Conservation (phyloP, 35 echinoderm and acorn worm species). For the Holothuria glaberrima region DNA sequence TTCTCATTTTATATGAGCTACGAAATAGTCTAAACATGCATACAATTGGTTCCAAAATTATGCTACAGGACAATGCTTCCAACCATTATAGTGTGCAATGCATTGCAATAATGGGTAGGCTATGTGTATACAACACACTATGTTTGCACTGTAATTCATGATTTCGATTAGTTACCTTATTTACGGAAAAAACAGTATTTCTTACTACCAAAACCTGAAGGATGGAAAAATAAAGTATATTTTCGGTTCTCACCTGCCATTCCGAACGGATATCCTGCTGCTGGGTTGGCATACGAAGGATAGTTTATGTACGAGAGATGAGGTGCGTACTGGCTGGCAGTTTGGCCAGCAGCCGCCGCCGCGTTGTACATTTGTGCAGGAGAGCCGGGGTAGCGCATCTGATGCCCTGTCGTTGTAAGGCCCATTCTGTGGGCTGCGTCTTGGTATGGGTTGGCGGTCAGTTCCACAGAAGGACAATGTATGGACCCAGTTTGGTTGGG, state of each 20-base stretch:
- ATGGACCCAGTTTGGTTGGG: slow-evolving; percentile 47
- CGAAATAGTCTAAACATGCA: no score
- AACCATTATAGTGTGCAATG: no score
- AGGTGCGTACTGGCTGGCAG: slow-evolving; percentile 40
- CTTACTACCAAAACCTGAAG: no score
- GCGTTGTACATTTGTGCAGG: slow-evolving; percentile 59
- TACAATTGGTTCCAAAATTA: no score
- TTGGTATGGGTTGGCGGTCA: slow-evolving; percentile 54
- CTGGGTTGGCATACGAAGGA: slow-evolving; percentile 49
- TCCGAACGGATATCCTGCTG: slow-evolving; percentile 57
- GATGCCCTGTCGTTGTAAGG: slow-evolving; percentile 41
- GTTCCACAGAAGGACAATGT: slow-evolving; percentile 54
- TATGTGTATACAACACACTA: no score
- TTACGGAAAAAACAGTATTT: no score
- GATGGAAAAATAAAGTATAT: not conserved
- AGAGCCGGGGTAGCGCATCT: slow-evolving; percentile 59
- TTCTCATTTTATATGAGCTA: no score
- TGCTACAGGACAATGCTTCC: no score
- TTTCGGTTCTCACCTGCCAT: slow-evolving; percentile 44
- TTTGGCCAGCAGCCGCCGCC: slow-evolving; percentile 48
- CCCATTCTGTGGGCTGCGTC: slow-evolving; percentile 58
- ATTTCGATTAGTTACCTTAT: no score
- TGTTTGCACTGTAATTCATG: no score
- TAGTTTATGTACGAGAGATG: slow-evolving; percentile 64
- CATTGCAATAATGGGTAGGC: no score